A percentile compares a stretch with the other conserved stretches of the same genome.
Conservation (phyloP, 2,113 vertebrate species). For the Vireo altiloquus region DNA sequence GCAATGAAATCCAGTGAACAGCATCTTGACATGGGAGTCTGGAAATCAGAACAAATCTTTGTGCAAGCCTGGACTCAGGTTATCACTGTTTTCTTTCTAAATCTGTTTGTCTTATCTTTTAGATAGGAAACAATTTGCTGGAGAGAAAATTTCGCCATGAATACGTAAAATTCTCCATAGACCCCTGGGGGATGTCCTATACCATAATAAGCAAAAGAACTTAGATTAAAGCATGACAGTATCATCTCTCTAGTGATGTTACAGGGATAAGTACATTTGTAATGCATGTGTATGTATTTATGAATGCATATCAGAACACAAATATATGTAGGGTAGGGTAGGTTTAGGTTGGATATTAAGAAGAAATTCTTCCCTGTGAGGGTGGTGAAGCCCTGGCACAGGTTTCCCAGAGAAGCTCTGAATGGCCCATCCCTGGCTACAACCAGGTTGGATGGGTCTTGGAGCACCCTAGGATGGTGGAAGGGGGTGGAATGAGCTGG, state of each 20-base stretch:
- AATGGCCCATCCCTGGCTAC: neutral
- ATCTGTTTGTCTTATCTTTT: neutral
- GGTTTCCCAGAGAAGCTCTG: neutral
- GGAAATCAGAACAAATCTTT: neutral
- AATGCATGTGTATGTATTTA: neutral
- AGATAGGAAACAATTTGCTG: neutral
- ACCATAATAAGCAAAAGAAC: neutral
- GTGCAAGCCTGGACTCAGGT: neutral
- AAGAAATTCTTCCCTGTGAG: neutral
- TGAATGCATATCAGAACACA: neutral
- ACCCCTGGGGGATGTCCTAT: neutral
- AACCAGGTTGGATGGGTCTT: neutral
- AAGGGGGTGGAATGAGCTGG: neutral
- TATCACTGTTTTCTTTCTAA: too few species aligned
- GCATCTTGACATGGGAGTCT: neutral
- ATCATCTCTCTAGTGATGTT: neutral
- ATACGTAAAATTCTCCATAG: neutral
- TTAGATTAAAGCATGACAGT: neutral
- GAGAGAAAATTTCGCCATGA: neutral
- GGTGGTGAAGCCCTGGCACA: neutral
- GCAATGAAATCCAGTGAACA: neutral
- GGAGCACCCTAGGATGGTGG: neutral
- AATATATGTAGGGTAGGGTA: fast-evolving
- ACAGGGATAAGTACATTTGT: neutral
- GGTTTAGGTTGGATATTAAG: neutral